phyloP scores from a whole-genome alignment of 2,113 vertebrate genomes.

The Todiramphus chloris region DNA sequence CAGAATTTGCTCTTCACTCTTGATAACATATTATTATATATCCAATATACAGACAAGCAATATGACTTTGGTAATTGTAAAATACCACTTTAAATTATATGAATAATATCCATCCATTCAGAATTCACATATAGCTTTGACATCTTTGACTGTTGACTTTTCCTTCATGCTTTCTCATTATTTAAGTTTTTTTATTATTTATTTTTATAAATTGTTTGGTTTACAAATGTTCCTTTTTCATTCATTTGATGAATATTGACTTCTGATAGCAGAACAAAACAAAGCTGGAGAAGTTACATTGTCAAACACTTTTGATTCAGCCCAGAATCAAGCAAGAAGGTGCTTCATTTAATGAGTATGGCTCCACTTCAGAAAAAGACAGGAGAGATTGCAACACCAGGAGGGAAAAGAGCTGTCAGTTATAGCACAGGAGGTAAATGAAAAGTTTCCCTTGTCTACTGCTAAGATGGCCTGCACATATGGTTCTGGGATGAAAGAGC shows the following conservation, averaged over 20 bases:
- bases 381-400: neutral
- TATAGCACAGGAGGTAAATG: neutral
- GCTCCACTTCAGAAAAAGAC: neutral
- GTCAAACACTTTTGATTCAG: neutral
- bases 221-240: neutral
- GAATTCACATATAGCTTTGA: neutral
- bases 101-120: slow-evolving; percentile 36
- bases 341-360: neutral
- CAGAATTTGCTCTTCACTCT: neutral
- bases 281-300: neutral
- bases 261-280: neutral
- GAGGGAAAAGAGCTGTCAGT: neutral
- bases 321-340: neutral
- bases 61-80: slow-evolving; percentile 22
- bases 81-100: slow-evolving; percentile 57
- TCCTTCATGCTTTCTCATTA: neutral
- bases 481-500: neutral
- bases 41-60: slow-evolving; percentile 35
- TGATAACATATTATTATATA: slow-evolving; percentile 5
- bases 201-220: neutral
- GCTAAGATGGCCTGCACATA: neutral
- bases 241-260: neutral
- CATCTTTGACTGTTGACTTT: neutral
- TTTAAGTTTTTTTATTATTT: neutral
- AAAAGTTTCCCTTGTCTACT: neutral